Evolutionary conservation across 1,140 invertebrate species (phyloP).

Genomic region (Helicoverpa zea): DNA sequence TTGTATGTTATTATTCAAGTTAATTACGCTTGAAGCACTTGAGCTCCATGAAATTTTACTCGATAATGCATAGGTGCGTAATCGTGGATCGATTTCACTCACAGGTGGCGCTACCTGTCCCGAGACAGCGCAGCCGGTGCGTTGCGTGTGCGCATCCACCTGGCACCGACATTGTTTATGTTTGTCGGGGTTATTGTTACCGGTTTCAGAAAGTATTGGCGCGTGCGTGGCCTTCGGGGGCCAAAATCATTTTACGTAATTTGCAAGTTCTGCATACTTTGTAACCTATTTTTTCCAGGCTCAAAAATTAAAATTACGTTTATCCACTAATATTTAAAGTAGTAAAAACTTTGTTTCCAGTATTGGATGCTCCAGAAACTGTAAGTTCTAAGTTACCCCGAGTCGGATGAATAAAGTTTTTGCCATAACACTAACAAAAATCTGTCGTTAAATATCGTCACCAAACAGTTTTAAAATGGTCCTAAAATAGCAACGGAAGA

Average conservation of each 20-base stretch:
- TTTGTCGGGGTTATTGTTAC: conserved; percentile 24
- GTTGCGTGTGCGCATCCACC: conserved; percentile 19
- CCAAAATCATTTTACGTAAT: conserved; percentile 17
- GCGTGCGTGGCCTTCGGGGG: conserved; percentile 25
- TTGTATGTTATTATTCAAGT: conserved; percentile 17
- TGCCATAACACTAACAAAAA: too few species aligned
- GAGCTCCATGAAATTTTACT: neutral
- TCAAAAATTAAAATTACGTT: too few species aligned
- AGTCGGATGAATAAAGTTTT: too few species aligned
- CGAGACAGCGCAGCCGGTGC: conserved; percentile 23
- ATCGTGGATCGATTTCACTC: conserved; percentile 10
- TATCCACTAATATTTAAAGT: too few species aligned
- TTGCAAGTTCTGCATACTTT: neutral
- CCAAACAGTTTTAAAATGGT: neutral
- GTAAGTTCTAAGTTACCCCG: too few species aligned
- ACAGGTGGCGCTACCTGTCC: conserved; percentile 35
- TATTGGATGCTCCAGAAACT: too few species aligned
- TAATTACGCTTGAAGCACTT: neutral
- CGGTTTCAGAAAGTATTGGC: conserved; percentile 15
- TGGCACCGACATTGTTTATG: conserved; percentile 27
- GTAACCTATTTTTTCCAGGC: neutral
- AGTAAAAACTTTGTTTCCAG: too few species aligned
- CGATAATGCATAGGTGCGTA: neutral
- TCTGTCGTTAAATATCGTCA: neutral
- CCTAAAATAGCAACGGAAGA: neutral